Percentiles rank a stretch among this genome's conserved stretches.
These are phyloP conservation scores for Temnothorax unifasciatus DNA, from an alignment of 2,888 invertebrate species.

Conservation along the genomic window DNA sequence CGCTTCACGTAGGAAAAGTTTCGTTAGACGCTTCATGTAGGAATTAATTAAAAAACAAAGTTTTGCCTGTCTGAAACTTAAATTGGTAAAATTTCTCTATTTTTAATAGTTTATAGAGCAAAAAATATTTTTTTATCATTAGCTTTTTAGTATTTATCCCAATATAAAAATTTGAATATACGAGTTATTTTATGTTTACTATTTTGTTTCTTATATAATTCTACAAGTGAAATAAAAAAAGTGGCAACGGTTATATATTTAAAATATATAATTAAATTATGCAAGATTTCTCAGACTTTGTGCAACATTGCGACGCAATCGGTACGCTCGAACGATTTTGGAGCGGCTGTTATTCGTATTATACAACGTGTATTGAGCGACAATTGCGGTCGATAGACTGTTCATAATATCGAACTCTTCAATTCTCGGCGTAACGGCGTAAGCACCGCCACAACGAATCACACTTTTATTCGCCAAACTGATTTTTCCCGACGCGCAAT, in stretches of 20 bases:
- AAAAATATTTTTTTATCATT: neutral
- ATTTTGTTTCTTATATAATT: neutral
- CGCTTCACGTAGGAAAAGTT: neutral
- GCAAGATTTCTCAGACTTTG: neutral
- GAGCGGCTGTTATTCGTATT: conserved; percentile 16
- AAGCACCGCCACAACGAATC: conserved; percentile 21
- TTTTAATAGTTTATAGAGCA: neutral
- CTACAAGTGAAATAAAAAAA: neutral
- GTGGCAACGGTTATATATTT: neutral
- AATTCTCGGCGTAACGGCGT: conserved; percentile 28
- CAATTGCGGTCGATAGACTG: conserved; percentile 36
- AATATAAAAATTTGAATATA: neutral
- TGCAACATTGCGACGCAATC: conserved; percentile 9
- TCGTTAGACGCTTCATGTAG: conserved; percentile 10
- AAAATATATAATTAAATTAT: neutral
- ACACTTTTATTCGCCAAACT: conserved; percentile 35
- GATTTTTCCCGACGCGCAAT: conserved; percentile 41
- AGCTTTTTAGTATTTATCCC: neutral
- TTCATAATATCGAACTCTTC: conserved; percentile 31
- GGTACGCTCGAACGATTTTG: conserved; percentile 17
- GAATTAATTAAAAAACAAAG: conserved; percentile 27
- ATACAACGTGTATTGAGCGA: conserved; percentile 24
- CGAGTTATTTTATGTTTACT: neutral
- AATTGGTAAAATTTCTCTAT: conserved; percentile 22
- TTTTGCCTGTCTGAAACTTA: conserved; percentile 11